Base-by-base conservation (phyloP, 2,113 vertebrate genomes). In the Galbula dea region DNA sequence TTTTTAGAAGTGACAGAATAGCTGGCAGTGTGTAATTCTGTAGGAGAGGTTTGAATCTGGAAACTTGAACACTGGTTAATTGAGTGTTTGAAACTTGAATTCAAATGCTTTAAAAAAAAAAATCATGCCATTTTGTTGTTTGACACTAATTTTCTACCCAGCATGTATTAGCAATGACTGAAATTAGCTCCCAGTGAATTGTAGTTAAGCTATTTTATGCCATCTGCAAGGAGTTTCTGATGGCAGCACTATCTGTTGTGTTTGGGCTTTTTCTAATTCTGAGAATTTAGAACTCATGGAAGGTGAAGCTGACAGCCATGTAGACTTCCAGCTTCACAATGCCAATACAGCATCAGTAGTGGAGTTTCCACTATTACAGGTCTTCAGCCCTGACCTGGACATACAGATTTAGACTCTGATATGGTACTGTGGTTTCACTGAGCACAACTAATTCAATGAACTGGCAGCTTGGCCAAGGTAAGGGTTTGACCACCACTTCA, bases 141-240 rank as follows among this genome's bases (percentile, higher is more conserved):
- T 98, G 97, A 98, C 97, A 97, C 97, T 97, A 97, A 97, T 98
- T 98, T 98, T 97, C 97, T 94, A 95, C 96, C 89, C 95, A 97
- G 97, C 96, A 80, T 96, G 97, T 95, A 96, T 95, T 96, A 97
- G 86, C 95, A 96, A 92, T 94, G 97, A 97, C 97, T 97, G 96
- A 97, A 97, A 98, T 98, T 97, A 98, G 94, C 97, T 98, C 97
- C 90, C 78, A 97, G 92, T 97, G 97, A 98, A 97, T 97, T 96
- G 95, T 76, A 97, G 94, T 96, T 97, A 97, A 97, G 94, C 93
- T 97, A 68, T 98, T 98, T 97, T 95, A 86, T 95, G 91, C 90
- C 86, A 95, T 97, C 96, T 97, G 95, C 45, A 91, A 94, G 77
- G 91, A 95, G 61, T 83, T 91, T 90, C 91, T 94, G 69, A 80